These are phyloP conservation scores for Alloplasta piceator DNA, from an alignment of 2,888 invertebrate genomes.

Conservation along the genomic window DNA sequence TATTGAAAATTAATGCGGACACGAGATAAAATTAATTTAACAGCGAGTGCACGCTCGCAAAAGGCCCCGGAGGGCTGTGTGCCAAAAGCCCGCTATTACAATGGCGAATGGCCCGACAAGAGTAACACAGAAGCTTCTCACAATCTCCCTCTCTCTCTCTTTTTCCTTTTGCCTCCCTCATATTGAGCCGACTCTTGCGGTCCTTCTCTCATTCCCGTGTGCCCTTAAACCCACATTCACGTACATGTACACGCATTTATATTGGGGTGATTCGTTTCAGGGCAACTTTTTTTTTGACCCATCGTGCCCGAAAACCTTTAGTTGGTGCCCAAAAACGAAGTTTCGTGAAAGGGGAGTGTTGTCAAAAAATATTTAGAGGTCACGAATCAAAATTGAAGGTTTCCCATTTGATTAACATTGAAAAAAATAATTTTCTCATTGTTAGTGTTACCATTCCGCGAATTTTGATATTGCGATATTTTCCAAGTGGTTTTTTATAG, in stretches of 20 bases:
- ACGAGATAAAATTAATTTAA: slow-evolving; percentile 84
- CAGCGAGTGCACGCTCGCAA: slow-evolving; percentile 76
- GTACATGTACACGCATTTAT: background rate
- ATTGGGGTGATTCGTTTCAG: no score
- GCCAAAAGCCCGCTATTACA: slow-evolving; percentile 81
- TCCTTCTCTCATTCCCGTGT: slow-evolving; percentile 40
- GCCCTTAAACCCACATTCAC: slow-evolving; percentile 34
- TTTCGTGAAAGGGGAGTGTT: no score
- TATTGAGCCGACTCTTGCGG: slow-evolving; percentile 33
- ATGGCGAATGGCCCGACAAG: slow-evolving; percentile 78
- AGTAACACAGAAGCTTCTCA: slow-evolving; percentile 63
- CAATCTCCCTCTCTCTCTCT: slow-evolving; percentile 72
- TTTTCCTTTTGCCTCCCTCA: slow-evolving; percentile 44
- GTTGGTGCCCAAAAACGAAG: no score
- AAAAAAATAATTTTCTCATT: no score
- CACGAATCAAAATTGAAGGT: no score
- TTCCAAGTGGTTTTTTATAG: no score
- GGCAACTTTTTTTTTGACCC: no score
- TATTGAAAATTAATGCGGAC: slow-evolving; percentile 80
- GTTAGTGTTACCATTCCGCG: no score
- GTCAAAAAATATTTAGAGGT: no score
- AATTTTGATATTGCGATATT: no score
- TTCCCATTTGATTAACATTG: no score
- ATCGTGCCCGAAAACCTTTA: no score
- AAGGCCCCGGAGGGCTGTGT: slow-evolving; percentile 78